Evolutionary conservation across 2,888 invertebrate genomes (phyloP), one percentile per base, ranked within the genome.

Genomic region (Atherix ibis): DNA sequence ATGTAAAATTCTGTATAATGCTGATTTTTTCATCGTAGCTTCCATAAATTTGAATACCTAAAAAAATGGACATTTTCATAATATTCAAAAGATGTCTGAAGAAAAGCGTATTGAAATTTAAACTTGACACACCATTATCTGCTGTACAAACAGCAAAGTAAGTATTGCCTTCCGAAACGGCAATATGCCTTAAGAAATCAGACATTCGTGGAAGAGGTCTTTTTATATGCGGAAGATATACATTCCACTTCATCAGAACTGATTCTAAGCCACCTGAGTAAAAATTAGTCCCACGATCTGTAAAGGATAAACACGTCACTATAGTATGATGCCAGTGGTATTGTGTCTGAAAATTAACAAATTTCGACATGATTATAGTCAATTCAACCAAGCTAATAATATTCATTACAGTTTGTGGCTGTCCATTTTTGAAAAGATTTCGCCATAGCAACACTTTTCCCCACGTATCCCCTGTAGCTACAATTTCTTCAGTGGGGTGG

Each of bases 241-340:
- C 41, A 33, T 66, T 63, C 87, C 85, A 87, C 52, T 75, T 76
- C 0, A 85, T 82, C 32, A 87, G 54, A 1, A 81, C 81, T 48
- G 73, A 68, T 54, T 87, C 87, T 30, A 67, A 66, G n/a, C 80
- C 85, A 6, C 82, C 81, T 46, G 79, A 79, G 46, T 73, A 76
- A 51, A 85, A 68, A 43, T 71, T 66, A 8, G 70, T 69, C 14
- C 82, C 82, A 55, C 56, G 46, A 2, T 51, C 46, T 9, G 81
- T 73, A 49, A 82, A 84, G 2, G 64, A 60, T 12, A 85, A 51
- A 49, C 75, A 71, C 28, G 66, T 64, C 1, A 83, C 73, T 19
- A 74, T 68, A 31, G 80, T 63, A 4, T 74, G 71, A 57, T 85
- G 85, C 85, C 85, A 85, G 52, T 84, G 83, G 47, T 69, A 71